Percentiles rank a stretch among this genome's conserved stretches.
Conservation (phyloP, 2,113 vertebrate genomes). For the Mesoclemmys tuberculata region DNA sequence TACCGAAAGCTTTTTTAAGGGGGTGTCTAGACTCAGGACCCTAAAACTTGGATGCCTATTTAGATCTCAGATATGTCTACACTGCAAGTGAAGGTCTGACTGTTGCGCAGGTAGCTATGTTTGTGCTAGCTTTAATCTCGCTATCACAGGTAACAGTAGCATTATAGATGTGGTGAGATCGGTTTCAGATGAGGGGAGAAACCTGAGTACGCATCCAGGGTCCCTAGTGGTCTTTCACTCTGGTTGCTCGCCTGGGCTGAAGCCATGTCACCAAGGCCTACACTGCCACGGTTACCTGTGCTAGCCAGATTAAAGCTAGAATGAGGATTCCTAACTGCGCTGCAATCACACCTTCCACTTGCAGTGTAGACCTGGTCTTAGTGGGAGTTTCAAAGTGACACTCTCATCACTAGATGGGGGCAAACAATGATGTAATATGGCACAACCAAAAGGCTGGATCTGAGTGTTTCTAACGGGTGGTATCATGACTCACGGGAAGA, state of each 20-base stretch:
- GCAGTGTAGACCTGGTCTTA: not conserved
- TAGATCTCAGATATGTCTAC: not conserved
- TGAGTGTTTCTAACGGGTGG: slow-evolving; percentile 12
- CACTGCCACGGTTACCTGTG: no score
- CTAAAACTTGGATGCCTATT: not conserved
- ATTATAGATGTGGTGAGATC: no score
- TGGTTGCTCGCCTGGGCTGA: not conserved
- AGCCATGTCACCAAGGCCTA: not conserved
- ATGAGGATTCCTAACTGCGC: not conserved
- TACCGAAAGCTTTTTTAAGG: not conserved
- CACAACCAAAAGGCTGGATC: slow-evolving; percentile 20
- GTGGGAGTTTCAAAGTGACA: not conserved
- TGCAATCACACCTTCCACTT: not conserved
- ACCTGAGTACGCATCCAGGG: not conserved
- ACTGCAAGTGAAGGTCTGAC: no score
- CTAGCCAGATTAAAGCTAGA: not conserved
- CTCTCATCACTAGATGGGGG: not conserved
- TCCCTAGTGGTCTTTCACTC: not conserved
- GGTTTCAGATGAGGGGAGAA: no score
- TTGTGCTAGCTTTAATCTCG: no score
- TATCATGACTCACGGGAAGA: not conserved
- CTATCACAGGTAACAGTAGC: no score
- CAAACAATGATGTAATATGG: accelerated
- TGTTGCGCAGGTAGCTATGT: no score
- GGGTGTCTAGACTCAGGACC: not conserved